Evolutionary conservation across 2,888 invertebrate species (phyloP).

Genomic region (Seladonia tumulorum): DNA sequence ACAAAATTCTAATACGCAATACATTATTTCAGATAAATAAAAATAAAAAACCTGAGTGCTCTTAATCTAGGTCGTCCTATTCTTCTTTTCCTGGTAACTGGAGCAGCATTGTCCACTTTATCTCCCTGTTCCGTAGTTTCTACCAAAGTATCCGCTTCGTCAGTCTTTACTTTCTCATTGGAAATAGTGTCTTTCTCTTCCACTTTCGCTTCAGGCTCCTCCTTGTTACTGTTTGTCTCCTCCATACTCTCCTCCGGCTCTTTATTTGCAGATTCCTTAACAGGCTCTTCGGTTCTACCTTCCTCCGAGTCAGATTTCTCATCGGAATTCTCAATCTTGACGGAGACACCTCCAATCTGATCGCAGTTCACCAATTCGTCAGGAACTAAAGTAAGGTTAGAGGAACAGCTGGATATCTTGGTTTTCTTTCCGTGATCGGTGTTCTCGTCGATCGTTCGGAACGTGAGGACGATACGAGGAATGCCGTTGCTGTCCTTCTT

Average conservation of each 20-base stretch:
- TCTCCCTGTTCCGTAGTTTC: constrained; percentile 34
- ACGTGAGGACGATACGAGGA: constrained; percentile 87
- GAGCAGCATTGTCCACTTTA: constrained; percentile 56
- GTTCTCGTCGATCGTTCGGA: constrained; percentile 85
- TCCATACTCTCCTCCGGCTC: constrained; percentile 32
- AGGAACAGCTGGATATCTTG: constrained; percentile 82
- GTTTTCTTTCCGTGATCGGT: constrained; percentile 82
- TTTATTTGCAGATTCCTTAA: constrained; percentile 52
- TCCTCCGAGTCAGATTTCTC: constrained; percentile 86
- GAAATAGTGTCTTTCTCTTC: constrained; percentile 54
- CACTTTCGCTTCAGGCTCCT: neutral
- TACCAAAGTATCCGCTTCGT: constrained; percentile 40
- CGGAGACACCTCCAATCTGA: constrained; percentile 82
- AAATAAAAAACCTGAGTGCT: constrained; percentile 75
- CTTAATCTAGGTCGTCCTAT: constrained; percentile 75
- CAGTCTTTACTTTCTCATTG: constrained; percentile 52
- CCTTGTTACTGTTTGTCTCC: constrained; percentile 31
- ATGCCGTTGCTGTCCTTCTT: constrained; percentile 82
- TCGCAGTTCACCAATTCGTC: constrained; percentile 81
- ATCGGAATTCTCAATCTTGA: constrained; percentile 82
- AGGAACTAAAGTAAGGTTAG: constrained; percentile 81
- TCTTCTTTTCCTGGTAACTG: constrained; percentile 76
- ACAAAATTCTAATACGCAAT: constrained; percentile 31
- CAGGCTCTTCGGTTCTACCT: constrained; percentile 49
- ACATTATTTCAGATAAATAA: constrained; percentile 41